phyloP scores from a whole-genome alignment of 2,113 vertebrate species.

The Brienomyrus longianalis region DNA sequence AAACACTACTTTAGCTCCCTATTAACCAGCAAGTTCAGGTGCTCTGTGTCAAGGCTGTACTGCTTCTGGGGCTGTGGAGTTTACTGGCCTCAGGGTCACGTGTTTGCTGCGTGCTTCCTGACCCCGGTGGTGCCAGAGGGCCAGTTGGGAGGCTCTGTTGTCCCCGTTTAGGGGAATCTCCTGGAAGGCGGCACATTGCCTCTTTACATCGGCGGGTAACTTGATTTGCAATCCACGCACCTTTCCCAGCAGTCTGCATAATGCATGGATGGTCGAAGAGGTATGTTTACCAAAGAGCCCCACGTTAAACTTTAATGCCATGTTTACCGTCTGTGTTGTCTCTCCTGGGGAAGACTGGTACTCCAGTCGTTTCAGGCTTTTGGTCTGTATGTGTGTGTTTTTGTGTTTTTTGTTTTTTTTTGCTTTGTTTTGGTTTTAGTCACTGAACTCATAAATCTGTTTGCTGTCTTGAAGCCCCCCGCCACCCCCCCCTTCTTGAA shows the following conservation, averaged over 20 bases:
- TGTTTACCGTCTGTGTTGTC: constrained; percentile 47
- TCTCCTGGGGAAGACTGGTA: not conserved
- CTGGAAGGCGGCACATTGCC: not conserved
- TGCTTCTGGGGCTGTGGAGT: not conserved
- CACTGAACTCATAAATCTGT: not conserved
- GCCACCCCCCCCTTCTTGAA: not conserved
- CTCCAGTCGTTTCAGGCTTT: not conserved
- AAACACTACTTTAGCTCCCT: not conserved
- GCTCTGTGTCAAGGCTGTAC: not conserved
- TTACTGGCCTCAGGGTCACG: not conserved
- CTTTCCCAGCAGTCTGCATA: constrained; percentile 33
- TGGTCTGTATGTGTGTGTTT: not conserved
- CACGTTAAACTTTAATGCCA: constrained; percentile 54
- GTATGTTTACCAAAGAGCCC: constrained; percentile 58
- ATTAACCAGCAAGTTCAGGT: not conserved
- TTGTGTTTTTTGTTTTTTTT: not conserved
- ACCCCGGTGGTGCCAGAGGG: not conserved
- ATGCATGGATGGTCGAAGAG: constrained; percentile 59
- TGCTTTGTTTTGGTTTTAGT: not conserved
- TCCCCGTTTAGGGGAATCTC: not conserved
- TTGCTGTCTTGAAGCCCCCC: not conserved
- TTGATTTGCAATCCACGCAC: constrained; percentile 7
- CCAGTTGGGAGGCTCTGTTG: not conserved
- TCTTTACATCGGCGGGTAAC: not conserved
- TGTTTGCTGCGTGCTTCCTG: no score